Conservation (phyloP, 1,140 invertebrate species). For the Onthophagus taurus region DNA sequence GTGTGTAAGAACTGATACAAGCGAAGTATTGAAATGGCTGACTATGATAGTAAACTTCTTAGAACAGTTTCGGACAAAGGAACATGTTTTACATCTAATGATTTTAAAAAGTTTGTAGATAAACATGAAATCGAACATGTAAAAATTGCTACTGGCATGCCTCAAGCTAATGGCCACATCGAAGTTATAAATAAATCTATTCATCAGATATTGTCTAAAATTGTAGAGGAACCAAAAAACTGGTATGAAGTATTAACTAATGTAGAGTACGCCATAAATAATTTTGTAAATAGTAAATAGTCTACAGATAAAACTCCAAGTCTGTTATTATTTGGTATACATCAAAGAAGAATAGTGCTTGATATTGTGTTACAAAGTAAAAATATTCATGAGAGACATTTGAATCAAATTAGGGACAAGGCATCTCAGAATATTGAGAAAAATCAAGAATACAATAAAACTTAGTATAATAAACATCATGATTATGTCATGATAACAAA, state of each 20-base stretch:
- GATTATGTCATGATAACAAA: constrained; percentile 16
- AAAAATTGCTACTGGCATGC: constrained; percentile 5
- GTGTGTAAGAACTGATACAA: constrained; percentile 10
- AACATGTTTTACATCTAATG: neutral
- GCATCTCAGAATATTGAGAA: neutral
- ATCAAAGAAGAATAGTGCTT: neutral
- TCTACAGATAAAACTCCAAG: neutral
- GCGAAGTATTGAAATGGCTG: no score
- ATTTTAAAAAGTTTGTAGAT: no score
- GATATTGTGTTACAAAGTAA: neutral
- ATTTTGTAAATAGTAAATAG: no score
- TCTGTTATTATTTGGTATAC: neutral
- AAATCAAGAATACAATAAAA: constrained; percentile 3
- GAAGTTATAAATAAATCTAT: constrained; percentile 6
- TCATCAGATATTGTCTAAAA: neutral
- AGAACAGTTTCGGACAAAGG: constrained; percentile 1
- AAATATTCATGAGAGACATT: neutral
- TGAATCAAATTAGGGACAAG: neutral
- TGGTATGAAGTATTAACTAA: constrained; percentile 1
- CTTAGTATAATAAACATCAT: constrained; percentile 18
- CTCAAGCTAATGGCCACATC: constrained; percentile 1
- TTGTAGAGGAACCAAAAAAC: neutral
- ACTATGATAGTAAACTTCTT: no score
- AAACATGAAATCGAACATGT: no score
- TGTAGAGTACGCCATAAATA: no score